These are phyloP conservation scores for Celastrina argiolus DNA, from an alignment of 2,888 invertebrate species.

Conservation along the genomic window DNA sequence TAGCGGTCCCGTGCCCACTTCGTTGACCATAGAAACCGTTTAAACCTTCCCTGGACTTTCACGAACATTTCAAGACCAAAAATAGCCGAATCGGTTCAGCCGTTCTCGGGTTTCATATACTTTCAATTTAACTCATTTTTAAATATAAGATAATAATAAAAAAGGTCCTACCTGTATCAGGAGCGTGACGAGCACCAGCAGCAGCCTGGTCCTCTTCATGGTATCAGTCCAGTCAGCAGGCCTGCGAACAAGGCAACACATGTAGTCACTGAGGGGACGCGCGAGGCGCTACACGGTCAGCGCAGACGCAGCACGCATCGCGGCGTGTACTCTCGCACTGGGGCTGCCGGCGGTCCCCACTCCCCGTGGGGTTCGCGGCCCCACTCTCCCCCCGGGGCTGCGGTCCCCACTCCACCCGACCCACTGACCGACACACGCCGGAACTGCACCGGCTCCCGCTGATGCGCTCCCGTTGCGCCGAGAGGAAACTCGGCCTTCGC, in stretches of 20 bases:
- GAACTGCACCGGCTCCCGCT: conserved; percentile 66
- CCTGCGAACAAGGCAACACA: conserved; percentile 70
- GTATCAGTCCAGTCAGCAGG: conserved; percentile 62
- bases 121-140: no score
- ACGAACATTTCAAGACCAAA: no score
- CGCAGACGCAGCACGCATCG: conserved; percentile 47
- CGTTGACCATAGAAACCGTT: no score
- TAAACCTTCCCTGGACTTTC: no score
- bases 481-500: conserved; percentile 71
- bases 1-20: no score
- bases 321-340: conserved; percentile 38
- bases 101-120: no score
- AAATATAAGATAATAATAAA: no score
- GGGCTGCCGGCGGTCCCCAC: conserved; percentile 33
- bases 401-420: conserved; percentile 43
- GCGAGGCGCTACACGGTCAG: conserved; percentile 44
- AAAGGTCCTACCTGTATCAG: conserved; percentile 66
- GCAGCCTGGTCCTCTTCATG: conserved; percentile 73
- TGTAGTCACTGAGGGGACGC: conserved; percentile 54
- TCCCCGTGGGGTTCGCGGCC: conserved; percentile 27
- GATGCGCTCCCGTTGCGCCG: conserved; percentile 59
- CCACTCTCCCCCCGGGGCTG: conserved; percentile 37
- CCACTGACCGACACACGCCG: conserved; percentile 72
- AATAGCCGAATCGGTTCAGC: no score
- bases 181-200: conserved; percentile 69